Conservation (phyloP, 2,888 invertebrate genomes). For the Cantharis rufa region DNA sequence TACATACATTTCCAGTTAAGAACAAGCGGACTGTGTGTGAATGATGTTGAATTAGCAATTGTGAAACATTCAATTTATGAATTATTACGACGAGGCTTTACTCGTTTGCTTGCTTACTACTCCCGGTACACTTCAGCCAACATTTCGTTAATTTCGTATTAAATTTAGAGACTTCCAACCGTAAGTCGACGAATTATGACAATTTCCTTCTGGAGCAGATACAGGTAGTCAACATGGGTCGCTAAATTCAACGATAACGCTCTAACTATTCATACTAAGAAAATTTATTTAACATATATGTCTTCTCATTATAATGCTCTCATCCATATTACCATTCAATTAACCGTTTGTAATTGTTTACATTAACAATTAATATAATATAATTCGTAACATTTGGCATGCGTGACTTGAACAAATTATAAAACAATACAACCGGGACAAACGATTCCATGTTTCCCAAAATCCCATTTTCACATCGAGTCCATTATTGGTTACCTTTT, state of each 20-base stretch:
- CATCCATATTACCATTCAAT: background rate
- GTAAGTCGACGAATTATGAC: constrained; percentile 40
- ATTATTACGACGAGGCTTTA: constrained; percentile 48
- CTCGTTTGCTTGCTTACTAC: constrained; percentile 31
- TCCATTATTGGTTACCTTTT: background rate
- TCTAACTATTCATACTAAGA: background rate
- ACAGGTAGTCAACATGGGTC: constrained; percentile 3
- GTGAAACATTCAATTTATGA: constrained; percentile 58
- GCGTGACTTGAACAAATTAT: background rate
- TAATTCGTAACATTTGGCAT: background rate
- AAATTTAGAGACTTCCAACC: constrained; percentile 49
- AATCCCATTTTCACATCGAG: background rate
- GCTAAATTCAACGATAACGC: constrained; percentile 1
- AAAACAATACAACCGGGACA: background rate
- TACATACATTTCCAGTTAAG: constrained; percentile 54
- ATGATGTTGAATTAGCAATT: constrained; percentile 56
- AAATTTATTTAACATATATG: background rate
- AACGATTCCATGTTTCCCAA: background rate
- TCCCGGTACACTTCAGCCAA: constrained; percentile 23
- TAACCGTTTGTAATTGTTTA: background rate
- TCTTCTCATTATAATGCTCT: background rate
- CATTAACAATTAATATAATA: background rate
- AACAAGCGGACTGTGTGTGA: constrained; percentile 52
- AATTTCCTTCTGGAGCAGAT: constrained; percentile 14
- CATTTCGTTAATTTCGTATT: constrained; percentile 52